Percentiles rank a stretch among this genome's conserved stretches.
Conservation (phyloP, 2,797 vertebrate genomes). For the Micrastur ruficollis region DNA sequence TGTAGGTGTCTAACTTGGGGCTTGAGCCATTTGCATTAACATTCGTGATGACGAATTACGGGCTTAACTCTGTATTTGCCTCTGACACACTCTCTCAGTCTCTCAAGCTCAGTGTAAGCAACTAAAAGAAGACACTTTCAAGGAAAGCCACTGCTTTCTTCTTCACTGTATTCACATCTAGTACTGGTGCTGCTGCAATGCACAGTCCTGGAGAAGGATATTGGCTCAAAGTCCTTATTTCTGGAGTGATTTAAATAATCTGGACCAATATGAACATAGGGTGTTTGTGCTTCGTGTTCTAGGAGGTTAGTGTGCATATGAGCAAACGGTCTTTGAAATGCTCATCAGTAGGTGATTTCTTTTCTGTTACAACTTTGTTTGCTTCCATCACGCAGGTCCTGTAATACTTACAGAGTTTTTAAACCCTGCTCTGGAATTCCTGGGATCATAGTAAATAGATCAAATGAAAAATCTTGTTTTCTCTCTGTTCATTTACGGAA, state of each 20-base stretch:
- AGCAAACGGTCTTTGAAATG: background rate
- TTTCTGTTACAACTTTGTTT: background rate
- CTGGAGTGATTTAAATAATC: background rate
- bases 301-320: background rate
- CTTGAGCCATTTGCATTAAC: background rate
- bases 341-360: background rate
- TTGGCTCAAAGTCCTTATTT: background rate
- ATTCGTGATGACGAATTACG: background rate
- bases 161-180: background rate
- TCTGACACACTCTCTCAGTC: background rate
- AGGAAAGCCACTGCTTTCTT: background rate
- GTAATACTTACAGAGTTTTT: background rate
- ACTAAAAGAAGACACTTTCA: background rate
- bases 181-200: background rate
- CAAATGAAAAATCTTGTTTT: background rate
- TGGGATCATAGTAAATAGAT: background rate
- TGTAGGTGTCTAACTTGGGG: background rate
- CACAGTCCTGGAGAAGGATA: background rate
- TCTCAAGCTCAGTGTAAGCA: background rate
- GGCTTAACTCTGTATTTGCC: background rate
- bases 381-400: background rate
- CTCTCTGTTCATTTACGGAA: background rate
- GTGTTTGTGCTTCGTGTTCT: background rate
- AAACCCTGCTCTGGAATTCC: background rate
- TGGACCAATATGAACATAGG: background rate